Evolutionary conservation across 2,888 invertebrate species (phyloP), one percentile per base, ranked within the genome.

Genomic region (Leptothorax acervorum): DNA sequence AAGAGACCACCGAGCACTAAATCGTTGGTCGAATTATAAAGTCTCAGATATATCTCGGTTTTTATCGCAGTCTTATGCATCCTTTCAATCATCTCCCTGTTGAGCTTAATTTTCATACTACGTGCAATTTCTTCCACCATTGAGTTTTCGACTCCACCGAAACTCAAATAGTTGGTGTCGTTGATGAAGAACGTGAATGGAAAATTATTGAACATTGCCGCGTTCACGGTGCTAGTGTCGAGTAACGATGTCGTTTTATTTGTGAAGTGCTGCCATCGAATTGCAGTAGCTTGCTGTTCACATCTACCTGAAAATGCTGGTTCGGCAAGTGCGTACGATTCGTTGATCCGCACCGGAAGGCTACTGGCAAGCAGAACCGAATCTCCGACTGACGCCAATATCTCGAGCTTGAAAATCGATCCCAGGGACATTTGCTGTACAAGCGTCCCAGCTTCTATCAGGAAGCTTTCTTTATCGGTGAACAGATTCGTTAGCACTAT

Each of bases 1-100:
- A 86, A 57, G 4, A 92, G 39, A 1, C 93, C 91, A 3, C 93
- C 93, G 6, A 92, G 68, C 0, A 90, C 82, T 23, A 93, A 23
- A 35, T 93, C 93, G 8, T 86, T 48, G 45, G 23, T 35, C 0
- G 62, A 60, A 9, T 85, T 57, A 11, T 71, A 35, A n/a, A 87
- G 15, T 1, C 55, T 15, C 39, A 23, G 11, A 0, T 39, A 2
- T 2, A 74, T 12, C 18, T 84, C 73, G 2, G 73, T 60, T 5
- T 42, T 15, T 39, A 31, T 42, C 31, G 35, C 82, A 1, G 12
- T 23, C n/a, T 75, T 76, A 0, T 51, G 48, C 42, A 6, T 23
- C 90, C 86, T 87, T 2, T 51, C 45, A 3, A 91, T 81, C 23
- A 57, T 23, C 0, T 79, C 28, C 5, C 84, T 70, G 0, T 48